A percentile compares a stretch with the other conserved stretches of the same genome.
These are phyloP conservation scores for Ginglymostoma cirratum DNA, from an alignment of 2,113 vertebrate species.

Conservation along the genomic window DNA sequence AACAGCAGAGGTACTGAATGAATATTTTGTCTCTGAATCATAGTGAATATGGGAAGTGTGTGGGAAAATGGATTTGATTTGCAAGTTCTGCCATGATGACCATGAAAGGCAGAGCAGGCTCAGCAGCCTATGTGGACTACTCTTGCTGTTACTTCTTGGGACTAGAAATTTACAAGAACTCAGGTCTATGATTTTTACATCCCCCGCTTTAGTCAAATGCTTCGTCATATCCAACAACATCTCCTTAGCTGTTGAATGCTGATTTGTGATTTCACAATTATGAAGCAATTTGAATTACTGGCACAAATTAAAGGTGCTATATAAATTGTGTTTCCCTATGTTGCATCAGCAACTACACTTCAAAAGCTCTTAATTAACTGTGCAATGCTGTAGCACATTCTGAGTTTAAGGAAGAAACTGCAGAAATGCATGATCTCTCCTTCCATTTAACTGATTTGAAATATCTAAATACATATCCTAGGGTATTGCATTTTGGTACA, in stretches of 20 bases:
- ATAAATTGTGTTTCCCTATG: not conserved
- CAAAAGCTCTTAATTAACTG: not conserved
- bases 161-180: no score
- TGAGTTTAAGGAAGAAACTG: not conserved
- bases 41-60: no score
- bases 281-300: not conserved
- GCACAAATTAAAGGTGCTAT: not conserved
- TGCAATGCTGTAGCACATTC: not conserved
- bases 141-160: no score
- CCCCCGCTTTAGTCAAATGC: not conserved
- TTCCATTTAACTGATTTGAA: not conserved
- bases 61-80: no score
- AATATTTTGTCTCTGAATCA: no score
- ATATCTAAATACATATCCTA: not conserved
- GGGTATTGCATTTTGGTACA: no score
- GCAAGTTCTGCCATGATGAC: no score
- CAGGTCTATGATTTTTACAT: not conserved
- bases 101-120: no score
- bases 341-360: not conserved
- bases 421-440: not conserved
- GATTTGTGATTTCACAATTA: not conserved
- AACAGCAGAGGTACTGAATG: no score
- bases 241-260: not conserved
- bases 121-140: no score
- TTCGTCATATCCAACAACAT: not conserved